These are phyloP conservation scores for Tryphoninae sp. DNA, from an alignment of 2,888 invertebrate species.

Conservation along the genomic window DNA sequence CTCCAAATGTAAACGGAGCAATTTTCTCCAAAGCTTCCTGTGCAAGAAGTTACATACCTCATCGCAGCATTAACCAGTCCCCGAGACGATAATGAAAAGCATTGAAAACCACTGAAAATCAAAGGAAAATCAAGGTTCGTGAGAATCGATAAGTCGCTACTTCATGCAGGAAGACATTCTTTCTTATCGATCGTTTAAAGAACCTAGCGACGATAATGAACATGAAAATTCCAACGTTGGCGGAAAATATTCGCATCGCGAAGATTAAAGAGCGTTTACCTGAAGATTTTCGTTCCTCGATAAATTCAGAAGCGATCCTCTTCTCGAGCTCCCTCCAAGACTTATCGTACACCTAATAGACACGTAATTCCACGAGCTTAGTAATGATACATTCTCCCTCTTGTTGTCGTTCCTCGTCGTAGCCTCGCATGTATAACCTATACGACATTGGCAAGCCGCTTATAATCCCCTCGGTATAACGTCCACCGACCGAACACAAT, in stretches of 20 bases:
- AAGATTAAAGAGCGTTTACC: not conserved
- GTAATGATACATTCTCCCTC: slow-evolving; percentile 60
- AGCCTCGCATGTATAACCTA: slow-evolving; percentile 24
- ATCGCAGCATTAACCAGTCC: not conserved
- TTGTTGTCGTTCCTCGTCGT: slow-evolving; percentile 49
- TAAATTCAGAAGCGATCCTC: slow-evolving; percentile 13
- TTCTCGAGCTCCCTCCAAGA: slow-evolving; percentile 21
- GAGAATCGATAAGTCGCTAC: too few relatives aligned
- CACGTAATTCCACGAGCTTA: slow-evolving; percentile 63
- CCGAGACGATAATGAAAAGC: not conserved
- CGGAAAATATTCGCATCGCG: not conserved
- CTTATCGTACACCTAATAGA: slow-evolving; percentile 58
- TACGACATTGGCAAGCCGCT: slow-evolving; percentile 58
- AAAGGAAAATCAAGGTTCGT: too few relatives aligned
- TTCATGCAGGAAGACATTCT: too few relatives aligned
- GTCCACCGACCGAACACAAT: slow-evolving; percentile 59
- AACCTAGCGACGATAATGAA: not conserved
- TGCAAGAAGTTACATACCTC: not conserved
- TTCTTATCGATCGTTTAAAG: not conserved
- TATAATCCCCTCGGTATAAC: slow-evolving; percentile 46
- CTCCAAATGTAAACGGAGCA: not conserved
- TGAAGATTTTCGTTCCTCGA: not conserved
- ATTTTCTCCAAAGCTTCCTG: not conserved
- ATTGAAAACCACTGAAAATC: not conserved
- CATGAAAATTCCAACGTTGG: slow-evolving; percentile 3